Conservation (phyloP, 2,888 invertebrate species). For the Creontiades dilutus region DNA sequence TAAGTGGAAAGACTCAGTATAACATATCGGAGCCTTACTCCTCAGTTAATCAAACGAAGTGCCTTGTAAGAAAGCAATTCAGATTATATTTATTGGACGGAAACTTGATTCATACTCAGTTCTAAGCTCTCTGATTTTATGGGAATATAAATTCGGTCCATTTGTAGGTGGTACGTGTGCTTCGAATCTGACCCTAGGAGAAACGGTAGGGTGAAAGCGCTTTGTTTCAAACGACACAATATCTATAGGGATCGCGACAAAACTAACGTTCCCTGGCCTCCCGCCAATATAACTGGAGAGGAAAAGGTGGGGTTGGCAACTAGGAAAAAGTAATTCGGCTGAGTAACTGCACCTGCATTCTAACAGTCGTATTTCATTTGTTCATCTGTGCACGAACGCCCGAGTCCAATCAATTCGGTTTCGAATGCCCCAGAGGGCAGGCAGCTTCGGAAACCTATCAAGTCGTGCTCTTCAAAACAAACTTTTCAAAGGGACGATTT, state of each 20-base stretch:
- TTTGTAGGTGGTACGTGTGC: not conserved
- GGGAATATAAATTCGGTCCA: too few species aligned
- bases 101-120: too few species aligned
- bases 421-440: not conserved
- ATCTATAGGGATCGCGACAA: not conserved
- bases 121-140: too few species aligned
- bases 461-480: not conserved
- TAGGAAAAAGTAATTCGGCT: conserved; percentile 17
- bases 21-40: too few species aligned
- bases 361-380: conserved; percentile 17
- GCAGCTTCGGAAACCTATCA: not conserved
- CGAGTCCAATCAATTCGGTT: not conserved
- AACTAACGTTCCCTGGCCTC: conserved; percentile 6
- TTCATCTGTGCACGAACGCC: not conserved
- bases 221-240: conserved; percentile 29
- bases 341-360: conserved; percentile 42
- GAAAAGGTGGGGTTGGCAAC: conserved; percentile 21
- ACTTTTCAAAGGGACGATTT: not conserved
- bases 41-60: too few species aligned
- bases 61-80: too few species aligned
- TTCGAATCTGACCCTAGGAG: not conserved
- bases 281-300: not conserved
- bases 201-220: not conserved
- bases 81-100: too few species aligned
- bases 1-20: too few species aligned